phyloP scores from a whole-genome alignment of 2,888 invertebrate genomes.

The Tillus elongatus region DNA sequence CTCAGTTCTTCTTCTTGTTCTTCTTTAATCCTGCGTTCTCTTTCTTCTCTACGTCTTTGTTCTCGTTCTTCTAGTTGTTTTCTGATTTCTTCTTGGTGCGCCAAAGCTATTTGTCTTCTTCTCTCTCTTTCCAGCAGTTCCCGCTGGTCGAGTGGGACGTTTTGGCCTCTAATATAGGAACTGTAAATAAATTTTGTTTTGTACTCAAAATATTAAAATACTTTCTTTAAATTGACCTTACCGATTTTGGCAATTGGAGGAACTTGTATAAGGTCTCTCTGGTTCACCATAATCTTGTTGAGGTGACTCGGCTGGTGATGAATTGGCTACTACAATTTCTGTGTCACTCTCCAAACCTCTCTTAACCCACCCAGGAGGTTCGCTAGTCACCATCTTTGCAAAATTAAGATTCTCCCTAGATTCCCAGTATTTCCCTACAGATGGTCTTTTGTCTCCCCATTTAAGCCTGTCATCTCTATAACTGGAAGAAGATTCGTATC shows the following conservation, averaged over 20 bases:
- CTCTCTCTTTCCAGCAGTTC: constrained; percentile 73
- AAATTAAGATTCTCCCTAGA: constrained; percentile 42
- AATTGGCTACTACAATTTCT: constrained; percentile 42
- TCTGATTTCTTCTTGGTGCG: constrained; percentile 77
- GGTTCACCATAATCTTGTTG: constrained; percentile 36
- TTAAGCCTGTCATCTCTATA: constrained; percentile 56
- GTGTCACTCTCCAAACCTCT: constrained; percentile 45
- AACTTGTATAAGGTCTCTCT: constrained; percentile 38
- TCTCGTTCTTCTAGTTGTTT: constrained; percentile 80
- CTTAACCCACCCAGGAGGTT: constrained; percentile 47
- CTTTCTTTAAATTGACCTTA: not conserved
- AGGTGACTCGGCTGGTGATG: constrained; percentile 40
- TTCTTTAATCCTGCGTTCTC: constrained; percentile 62
- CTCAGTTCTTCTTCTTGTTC: constrained; percentile 75
- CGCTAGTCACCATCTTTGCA: constrained; percentile 23
- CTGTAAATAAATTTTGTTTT: not conserved
- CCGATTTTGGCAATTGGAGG: constrained; percentile 24
- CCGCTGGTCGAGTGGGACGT: constrained; percentile 70
- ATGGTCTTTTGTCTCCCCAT: constrained; percentile 65
- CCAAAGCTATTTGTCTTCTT: constrained; percentile 72
- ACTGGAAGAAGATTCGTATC: constrained; percentile 38
- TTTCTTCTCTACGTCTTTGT: constrained; percentile 63
- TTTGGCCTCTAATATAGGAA: constrained; percentile 65
- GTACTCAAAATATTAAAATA: too few species aligned
- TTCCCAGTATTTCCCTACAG: constrained; percentile 60